Evolutionary conservation across 2,888 invertebrate genomes (phyloP).

Genomic region (Papilio gigon): DNA sequence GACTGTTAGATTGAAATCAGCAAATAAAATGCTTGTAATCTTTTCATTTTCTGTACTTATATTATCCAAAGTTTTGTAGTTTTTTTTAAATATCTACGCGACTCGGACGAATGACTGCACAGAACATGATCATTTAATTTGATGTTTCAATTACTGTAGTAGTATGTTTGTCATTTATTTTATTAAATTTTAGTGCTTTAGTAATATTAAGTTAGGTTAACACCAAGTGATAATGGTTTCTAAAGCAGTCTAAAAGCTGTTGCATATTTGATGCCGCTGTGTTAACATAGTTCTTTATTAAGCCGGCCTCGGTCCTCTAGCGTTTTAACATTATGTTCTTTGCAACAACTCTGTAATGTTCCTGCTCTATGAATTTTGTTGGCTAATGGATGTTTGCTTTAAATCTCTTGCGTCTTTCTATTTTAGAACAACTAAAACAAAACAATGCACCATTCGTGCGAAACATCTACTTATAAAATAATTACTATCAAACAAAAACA

Average conservation of each 20-base stretch:
- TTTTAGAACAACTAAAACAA: not conserved
- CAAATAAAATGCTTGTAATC: not conserved
- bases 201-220: not conserved
- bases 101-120: no score
- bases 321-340: not conserved
- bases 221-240: not conserved
- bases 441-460: no score
- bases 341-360: not conserved
- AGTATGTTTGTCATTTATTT: not conserved
- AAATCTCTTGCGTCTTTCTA: not conserved
- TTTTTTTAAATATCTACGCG: no score
- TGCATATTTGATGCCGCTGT: slow-evolving; percentile 5
- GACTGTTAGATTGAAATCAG: not conserved
- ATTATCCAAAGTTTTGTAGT: no score
- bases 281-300: slow-evolving; percentile 4
- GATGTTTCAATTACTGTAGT: no score
- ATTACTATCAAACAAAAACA: no score
- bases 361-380: not conserved
- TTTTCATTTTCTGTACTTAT: not conserved
- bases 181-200: not conserved
- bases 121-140: no score
- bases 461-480: no score
- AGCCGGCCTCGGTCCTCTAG: not conserved
- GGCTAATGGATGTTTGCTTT: not conserved
- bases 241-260: slow-evolving; percentile 3